A percentile compares a stretch with the other conserved stretches of the same genome.
These are phyloP conservation scores for Pachypeltis micranthus DNA, from an alignment of 1,140 invertebrate genomes.

Conservation along the genomic window DNA sequence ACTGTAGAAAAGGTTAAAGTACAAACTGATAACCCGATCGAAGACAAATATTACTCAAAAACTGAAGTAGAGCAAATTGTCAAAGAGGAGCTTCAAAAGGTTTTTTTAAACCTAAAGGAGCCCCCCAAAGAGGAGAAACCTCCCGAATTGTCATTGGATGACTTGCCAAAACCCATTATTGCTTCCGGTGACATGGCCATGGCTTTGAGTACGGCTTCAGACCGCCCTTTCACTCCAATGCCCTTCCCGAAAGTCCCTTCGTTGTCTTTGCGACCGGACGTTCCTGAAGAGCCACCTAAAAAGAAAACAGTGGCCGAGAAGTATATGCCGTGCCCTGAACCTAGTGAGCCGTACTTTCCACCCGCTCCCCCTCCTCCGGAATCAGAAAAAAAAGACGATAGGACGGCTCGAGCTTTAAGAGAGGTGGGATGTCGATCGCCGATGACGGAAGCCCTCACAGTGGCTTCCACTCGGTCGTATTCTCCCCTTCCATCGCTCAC, in stretches of 20 bases:
- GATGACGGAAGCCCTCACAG: constrained; percentile 52
- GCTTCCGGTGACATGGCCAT: constrained; percentile 20
- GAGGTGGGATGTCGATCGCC: constrained; percentile 34
- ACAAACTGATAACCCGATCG: neutral
- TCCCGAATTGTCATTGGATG: neutral
- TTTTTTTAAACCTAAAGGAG: constrained; percentile 3
- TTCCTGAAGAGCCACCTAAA: neutral
- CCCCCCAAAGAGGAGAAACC: neutral
- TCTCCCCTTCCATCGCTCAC: constrained; percentile 31
- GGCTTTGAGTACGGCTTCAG: constrained; percentile 25
- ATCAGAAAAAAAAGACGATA: constrained; percentile 15
- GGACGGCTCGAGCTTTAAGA: constrained; percentile 14
- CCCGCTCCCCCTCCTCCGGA: constrained; percentile 18
- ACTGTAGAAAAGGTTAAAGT: neutral
- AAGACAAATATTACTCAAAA: constrained; percentile 20
- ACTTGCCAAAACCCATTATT: constrained; percentile 17
- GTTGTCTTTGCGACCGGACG: constrained; percentile 3
- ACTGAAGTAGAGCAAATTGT: constrained; percentile 23
- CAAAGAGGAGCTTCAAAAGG: constrained; percentile 23
- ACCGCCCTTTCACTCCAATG: constrained; percentile 25
- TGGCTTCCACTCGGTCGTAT: constrained; percentile 50
- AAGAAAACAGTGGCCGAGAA: neutral
- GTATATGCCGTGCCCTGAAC: neutral
- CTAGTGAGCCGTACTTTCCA: constrained; percentile 2
- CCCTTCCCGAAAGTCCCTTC: constrained; percentile 16